Evolutionary conservation across 2,888 invertebrate genomes (phyloP), one percentile per base, ranked within the genome.

Genomic region (Synergus laeviventris): DNA sequence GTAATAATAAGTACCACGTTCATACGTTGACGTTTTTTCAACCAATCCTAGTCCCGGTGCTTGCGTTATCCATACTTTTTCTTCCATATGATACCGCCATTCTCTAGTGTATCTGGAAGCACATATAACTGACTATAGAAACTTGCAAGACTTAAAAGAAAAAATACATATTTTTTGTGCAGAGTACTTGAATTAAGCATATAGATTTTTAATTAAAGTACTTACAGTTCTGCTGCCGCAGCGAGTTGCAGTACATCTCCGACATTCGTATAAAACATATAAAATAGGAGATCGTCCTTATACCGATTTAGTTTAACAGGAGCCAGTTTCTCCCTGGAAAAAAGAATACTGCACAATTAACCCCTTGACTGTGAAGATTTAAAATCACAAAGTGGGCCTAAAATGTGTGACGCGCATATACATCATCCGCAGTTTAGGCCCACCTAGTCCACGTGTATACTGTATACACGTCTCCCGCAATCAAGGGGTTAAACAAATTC

Each of bases 51-150:
- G 95, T 86, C 98, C 98, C 84, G 98, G 98, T 88, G 98, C 98
- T 92, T 98, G 96, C 87, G 98, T 99, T 91, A 99, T 98, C 99
- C 99, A 99, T 89, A 99, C 97, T 92, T 98, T 97, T 91, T 99
- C 99, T 91, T 98, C 98, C 94, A 96, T 99, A 92, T 99, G 99
- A 94, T 98, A 99, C 93, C 99, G 95, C 99, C 99, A 99, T 91
- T 99, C 99, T 90, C 99, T 95, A 92, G 95, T 97, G 92, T 99
- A 99, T 92, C 99, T 99, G 90, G 21, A 86, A 84, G 82, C 76
- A 81, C 73, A 62, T 79, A 79, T 70, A 84, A 74, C 49, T 74
- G 1, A 70, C 70, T 70, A 62, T 38, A 14, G 3, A 66, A 56
- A 38, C n/a, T 73, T 12, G 16, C 24, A n/a, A 9, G 11, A 39